Conservation (phyloP, 2,113 vertebrate species). For the Tamias sibiricus region DNA sequence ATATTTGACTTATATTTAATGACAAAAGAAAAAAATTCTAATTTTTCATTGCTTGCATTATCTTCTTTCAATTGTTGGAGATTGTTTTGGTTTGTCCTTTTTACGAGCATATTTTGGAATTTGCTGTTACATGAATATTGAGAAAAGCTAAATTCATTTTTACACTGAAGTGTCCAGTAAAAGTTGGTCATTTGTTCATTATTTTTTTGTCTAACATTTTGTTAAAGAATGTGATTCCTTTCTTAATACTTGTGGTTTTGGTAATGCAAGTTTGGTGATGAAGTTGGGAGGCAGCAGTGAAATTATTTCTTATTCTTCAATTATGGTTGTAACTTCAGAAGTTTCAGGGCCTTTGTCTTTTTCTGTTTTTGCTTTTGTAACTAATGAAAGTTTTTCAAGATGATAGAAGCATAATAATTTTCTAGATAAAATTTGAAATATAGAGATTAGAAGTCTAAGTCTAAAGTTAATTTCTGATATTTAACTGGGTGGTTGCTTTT, state of each 20-base stretch:
- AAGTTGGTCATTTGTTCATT: constrained; percentile 13
- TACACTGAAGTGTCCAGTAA: neutral
- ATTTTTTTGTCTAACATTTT: constrained; percentile 15
- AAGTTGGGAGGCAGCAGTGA: neutral
- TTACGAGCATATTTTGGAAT: neutral
- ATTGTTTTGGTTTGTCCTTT: neutral
- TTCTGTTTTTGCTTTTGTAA: constrained; percentile 22
- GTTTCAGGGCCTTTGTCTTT: neutral
- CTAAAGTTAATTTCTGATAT: constrained; percentile 50
- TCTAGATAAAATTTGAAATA: constrained; percentile 60
- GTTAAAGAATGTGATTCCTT: constrained; percentile 50
- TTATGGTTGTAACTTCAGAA: constrained; percentile 31
- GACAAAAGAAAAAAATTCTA: neutral
- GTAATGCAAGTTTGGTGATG: neutral
- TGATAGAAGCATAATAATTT: constrained; percentile 51
- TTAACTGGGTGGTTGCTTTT: constrained; percentile 49
- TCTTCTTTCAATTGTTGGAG: neutral
- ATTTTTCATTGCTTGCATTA: neutral
- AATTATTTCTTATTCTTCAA: constrained; percentile 33
- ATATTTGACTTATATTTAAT: constrained; percentile 9
- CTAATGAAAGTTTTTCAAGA: constrained; percentile 53
- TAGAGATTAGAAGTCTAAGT: constrained; percentile 51
- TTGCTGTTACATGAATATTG: constrained; percentile 11
- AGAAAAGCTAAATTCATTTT: constrained; percentile 55
- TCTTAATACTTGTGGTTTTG: neutral